Percentiles rank a stretch among this genome's conserved stretches.
Evolutionary conservation across 2,888 invertebrate genomes (phyloP).

Genomic region (Cyaniris semiargus): DNA sequence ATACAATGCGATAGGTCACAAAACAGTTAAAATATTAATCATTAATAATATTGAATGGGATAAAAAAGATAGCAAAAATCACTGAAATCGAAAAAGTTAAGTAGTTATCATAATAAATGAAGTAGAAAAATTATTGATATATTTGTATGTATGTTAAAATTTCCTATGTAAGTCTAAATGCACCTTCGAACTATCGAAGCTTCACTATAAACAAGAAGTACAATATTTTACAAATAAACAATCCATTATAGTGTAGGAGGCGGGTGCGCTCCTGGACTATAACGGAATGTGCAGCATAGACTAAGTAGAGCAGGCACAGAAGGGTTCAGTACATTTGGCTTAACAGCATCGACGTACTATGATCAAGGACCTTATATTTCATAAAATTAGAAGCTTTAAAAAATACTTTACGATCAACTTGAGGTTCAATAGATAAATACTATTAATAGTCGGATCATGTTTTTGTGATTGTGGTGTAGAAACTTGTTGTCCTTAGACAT

Average conservation of each 20-base stretch:
- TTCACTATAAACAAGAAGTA: constrained; percentile 40
- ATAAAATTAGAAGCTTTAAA: neutral
- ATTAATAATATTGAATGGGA: neutral
- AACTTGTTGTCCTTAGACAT: neutral
- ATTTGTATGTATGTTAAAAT: constrained; percentile 10
- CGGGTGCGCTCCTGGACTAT: constrained; percentile 31
- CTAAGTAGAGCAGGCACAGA: constrained; percentile 77
- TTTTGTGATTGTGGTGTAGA: neutral
- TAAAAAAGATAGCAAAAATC: constrained; percentile 5
- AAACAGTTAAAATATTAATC: constrained; percentile 8
- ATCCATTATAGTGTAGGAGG: constrained; percentile 37
- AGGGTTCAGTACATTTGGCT: constrained; percentile 80
- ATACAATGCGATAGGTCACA: constrained; percentile 4
- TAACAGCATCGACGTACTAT: constrained; percentile 42
- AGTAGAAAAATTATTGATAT: constrained; percentile 28
- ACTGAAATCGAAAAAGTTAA: constrained; percentile 9
- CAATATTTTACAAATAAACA: constrained; percentile 36
- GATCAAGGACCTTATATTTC: neutral
- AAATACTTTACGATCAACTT: neutral
- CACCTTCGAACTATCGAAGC: constrained; percentile 43
- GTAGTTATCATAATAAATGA: constrained; percentile 21
- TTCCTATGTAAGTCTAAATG: constrained; percentile 46
- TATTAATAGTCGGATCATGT: neutral
- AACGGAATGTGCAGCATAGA: constrained; percentile 51
- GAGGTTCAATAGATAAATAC: neutral